Base-by-base conservation (phyloP, 2,113 vertebrate genomes). In the Phylloscopus trochiloides region DNA sequence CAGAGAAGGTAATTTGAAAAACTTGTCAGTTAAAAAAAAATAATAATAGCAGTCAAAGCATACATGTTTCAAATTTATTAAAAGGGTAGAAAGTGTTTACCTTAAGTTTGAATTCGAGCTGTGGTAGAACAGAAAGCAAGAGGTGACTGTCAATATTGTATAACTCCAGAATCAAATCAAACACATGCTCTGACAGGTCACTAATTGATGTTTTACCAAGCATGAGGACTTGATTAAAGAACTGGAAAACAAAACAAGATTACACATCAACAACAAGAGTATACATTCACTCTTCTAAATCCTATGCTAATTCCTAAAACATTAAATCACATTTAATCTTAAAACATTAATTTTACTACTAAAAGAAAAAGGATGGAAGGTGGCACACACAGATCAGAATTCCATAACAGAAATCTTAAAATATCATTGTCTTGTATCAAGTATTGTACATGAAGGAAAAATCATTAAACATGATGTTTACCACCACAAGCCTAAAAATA, bases 191-290 rank as follows among this genome's bases (percentile, higher is more conserved):
- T 4, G 99, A 99, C 88, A 99, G 97, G 97, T 99, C 99, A 59
- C 99, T 99, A 97, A 99, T 99, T 7, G 99, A 99, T 0, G 99
- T 99, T 98, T 99, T 99, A 63, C 99, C 99, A 97, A 99, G 98
- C 99, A 99, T 99, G 94, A 99, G 98, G 88, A 99, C 99, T 98
- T 99, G 99, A 98, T 99, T 99, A 97, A 99, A 99, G 97, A 99
- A 99, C 99, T 99, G 94, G 31, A 92, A 94, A 96, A 79, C 24
- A 94, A 88, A 96, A 90, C 62, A 90, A 90, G 29, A 90, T 55
- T 13, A 51, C 12, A 31, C 7, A 62, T 80, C 38, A 96, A 61
- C 67, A 94, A 58, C 2, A 15, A 68, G 15, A 83, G 6, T 10
- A 80, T 17, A 57, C 45, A 43, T 28, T 6, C 7, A 43, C 17